Percentiles rank a stretch among this genome's conserved stretches.
phyloP scores from a whole-genome alignment of 1,140 invertebrate genomes.

The Zophobas atratus region DNA sequence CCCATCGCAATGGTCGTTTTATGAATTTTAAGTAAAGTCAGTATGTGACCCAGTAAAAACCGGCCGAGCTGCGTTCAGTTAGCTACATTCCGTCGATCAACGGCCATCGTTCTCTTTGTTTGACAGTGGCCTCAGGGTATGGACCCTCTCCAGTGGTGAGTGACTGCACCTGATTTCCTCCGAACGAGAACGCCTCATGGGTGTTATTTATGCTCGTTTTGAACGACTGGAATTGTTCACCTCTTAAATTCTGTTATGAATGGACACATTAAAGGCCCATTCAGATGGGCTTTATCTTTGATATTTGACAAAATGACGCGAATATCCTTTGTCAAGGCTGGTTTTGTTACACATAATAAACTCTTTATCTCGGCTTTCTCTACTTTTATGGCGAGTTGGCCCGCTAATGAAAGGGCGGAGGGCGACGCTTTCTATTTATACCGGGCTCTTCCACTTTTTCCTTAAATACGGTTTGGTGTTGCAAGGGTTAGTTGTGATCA shows the following conservation, averaged over 20 bases:
- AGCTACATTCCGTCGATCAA: constrained; percentile 48
- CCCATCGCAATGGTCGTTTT: neutral
- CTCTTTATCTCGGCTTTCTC: constrained; percentile 16
- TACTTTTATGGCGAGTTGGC: constrained; percentile 1
- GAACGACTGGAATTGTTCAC: constrained; percentile 34
- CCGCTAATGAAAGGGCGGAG: constrained; percentile 4
- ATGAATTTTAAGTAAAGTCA: constrained; percentile 25
- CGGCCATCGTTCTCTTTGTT: constrained; percentile 40
- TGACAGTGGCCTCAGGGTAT: constrained; percentile 15
- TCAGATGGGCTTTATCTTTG: constrained; percentile 19
- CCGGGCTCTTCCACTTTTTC: neutral
- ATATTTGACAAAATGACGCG: constrained; percentile 30
- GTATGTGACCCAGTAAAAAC: constrained; percentile 55
- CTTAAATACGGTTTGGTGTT: neutral
- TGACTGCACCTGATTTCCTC: constrained; percentile 24
- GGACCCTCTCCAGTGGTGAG: constrained; percentile 20
- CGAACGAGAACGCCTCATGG: constrained; percentile 3
- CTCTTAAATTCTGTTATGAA: constrained; percentile 16
- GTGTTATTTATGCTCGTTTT: constrained; percentile 29
- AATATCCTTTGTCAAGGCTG: constrained; percentile 4
- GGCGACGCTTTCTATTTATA: neutral
- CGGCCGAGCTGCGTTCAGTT: constrained; percentile 45
- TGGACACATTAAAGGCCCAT: constrained; percentile 22
- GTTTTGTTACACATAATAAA: constrained; percentile 9
- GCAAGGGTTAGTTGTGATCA: no score